Evolutionary conservation across 64 coral and sea anemone species (phyloP).

Genomic region (Dendrophyllia cribrosa): DNA sequence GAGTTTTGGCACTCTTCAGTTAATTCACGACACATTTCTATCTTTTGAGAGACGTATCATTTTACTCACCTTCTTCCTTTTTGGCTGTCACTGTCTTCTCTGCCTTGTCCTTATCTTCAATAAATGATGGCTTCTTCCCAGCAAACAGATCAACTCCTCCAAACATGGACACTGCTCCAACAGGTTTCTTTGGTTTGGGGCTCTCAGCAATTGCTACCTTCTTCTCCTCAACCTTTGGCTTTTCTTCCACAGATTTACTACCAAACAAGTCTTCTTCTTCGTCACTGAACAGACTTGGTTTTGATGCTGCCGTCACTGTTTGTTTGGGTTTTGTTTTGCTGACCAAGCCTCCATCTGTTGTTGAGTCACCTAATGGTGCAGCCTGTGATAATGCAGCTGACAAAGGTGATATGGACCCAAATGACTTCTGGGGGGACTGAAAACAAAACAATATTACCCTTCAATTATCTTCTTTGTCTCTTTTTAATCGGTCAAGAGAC

Average conservation of each 20-base stretch:
- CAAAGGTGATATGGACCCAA: slow-evolving; percentile 24
- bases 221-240: slow-evolving; percentile 37
- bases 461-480: neutral
- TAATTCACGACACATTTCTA: too few relatives aligned
- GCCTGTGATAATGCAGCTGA: slow-evolving; percentile 17
- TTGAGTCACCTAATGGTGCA: neutral
- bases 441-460: neutral
- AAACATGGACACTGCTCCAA: slow-evolving; percentile 79
- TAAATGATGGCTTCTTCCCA: slow-evolving; percentile 67
- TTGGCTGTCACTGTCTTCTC: neutral
- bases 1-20: too few relatives aligned
- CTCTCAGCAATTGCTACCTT: slow-evolving; percentile 9
- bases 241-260: slow-evolving; percentile 16
- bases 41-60: neutral
- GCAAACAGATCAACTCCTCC: slow-evolving; percentile 87
- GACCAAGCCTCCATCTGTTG: neutral
- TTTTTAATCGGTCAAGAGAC: neutral
- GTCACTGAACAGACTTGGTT: slow-evolving; percentile 84
- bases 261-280: slow-evolving; percentile 90
- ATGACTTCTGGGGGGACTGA: slow-evolving; percentile 29
- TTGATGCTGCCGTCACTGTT: slow-evolving; percentile 8
- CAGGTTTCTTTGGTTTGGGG: slow-evolving; percentile 70
- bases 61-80: slow-evolving; percentile 21
- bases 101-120: slow-evolving; percentile 1
- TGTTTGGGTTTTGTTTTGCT: slow-evolving; percentile 41